Percentiles rank a stretch among this genome's conserved stretches.
These are phyloP conservation scores for Protophormia terraenovae DNA, from an alignment of 2,888 invertebrate genomes.

Conservation along the genomic window DNA sequence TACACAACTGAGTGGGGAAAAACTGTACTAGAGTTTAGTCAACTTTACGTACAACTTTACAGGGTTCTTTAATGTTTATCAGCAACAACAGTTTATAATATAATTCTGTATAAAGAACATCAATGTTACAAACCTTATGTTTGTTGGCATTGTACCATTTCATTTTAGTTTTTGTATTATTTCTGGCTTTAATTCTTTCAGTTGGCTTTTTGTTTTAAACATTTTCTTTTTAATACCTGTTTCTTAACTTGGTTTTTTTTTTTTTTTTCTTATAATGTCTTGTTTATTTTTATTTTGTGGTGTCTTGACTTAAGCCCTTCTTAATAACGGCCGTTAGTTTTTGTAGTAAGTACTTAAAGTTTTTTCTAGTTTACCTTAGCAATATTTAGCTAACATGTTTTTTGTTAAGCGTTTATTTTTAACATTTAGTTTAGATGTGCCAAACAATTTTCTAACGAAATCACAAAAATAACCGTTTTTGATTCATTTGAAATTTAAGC, in stretches of 20 bases:
- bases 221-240: conserved; percentile 57
- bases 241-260: conserved; percentile 34
- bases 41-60: conserved; percentile 51
- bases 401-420: neutral
- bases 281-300: neutral
- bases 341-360: neutral
- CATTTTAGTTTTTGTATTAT: conserved; percentile 23
- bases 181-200: conserved; percentile 22
- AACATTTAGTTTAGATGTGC: neutral
- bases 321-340: conserved; percentile 60
- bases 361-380: conserved; percentile 16
- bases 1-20: conserved; percentile 12
- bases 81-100: conserved; percentile 9
- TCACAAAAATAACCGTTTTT: too few relatives aligned
- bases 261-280: neutral
- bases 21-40: conserved; percentile 59
- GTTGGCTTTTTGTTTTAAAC: conserved; percentile 40
- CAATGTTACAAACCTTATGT: neutral
- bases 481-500: too few relatives aligned
- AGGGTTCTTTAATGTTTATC: conserved; percentile 22
- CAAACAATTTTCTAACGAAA: neutral
- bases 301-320: conserved; percentile 37
- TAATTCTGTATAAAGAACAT: conserved; percentile 34
- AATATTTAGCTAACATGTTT: conserved; percentile 10
- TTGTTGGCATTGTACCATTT: conserved; percentile 43